Evolutionary conservation across 2,797 vertebrate genomes (phyloP), one percentile per base, ranked within the genome.

Genomic region (Crypturellus tataupa): DNA sequence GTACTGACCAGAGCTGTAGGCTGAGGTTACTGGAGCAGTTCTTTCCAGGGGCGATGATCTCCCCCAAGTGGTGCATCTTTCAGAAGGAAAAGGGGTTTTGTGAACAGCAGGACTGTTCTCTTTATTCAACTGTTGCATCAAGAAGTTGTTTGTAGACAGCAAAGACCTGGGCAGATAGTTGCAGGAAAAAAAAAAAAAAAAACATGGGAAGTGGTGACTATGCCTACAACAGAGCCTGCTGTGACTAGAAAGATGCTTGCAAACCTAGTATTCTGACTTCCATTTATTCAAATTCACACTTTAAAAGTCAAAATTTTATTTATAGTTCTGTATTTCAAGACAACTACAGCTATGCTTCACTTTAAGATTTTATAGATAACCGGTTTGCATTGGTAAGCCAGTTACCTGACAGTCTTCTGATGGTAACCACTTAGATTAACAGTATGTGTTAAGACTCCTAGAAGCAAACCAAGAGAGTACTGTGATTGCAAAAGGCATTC

Each of bases 71-170:
- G 55, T 88, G 90, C n/a, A 13, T 87, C 93, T 96, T 72, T 90
- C 93, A 37, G 88, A 90, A 88, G 84, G 92, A 49, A 75, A 87
- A 21, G 81, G 15, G 6, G 60, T 69, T 94, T 84, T 89, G 87
- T 8, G 91, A 58, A 14, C 80, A 83, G 58, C 1, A 37, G 44
- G 83, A 70, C 77, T 91, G 49, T 95, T 96, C 29, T 93, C 94
- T 81, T 90, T 58, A 44, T 80, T 79, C 85, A 95, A 44, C 64
- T 95, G 93, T 65, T 95, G 94, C 80, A 91, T 87, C 84, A 96
- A 88, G 65, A 93, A 5, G 9, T 94, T 95, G 72, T 95, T 96
- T 72, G 95, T 90, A 68, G 91, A 44, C 73, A 75, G 80, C 7
- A 86, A 84, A 65, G 90, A 95, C 31, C 87, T 23, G 31, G 85